Base-by-base conservation (phyloP, 2,797 vertebrate species). In the Bovichtus variegatus region DNA sequence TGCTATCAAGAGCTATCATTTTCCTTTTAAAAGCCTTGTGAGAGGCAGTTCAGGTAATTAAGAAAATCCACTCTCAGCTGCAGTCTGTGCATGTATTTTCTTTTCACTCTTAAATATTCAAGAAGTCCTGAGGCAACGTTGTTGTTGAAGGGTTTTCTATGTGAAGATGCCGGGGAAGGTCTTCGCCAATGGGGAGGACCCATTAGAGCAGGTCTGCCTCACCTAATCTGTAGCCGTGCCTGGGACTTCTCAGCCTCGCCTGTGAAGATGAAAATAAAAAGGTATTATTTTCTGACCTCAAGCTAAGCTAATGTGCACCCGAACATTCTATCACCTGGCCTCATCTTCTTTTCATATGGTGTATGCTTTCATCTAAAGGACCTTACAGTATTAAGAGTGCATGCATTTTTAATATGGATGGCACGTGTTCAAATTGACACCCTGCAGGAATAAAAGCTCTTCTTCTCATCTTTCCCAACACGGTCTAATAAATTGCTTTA, bases 221-320 rank as follows among this genome's bases (percentile, higher is more conserved):
- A 21, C 40, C 67, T 82, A 60, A 69, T 89, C 79, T 75, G 53
- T 16, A 66, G 57, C 9, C 55, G 23, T 83, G 76, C 53, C 58
- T 87, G 67, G 78, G 46, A 87, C 57, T 82, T 70, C 51, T 78
- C 59, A 87, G 63, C 36, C 46, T 75, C 15, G 15, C 53, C 57
- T 53, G 8, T 71, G 69, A 74, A 80, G 55, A 85, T 68, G 55
- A 80, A 85, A 83, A 91, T 82, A 77, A 86, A 88, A 84, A 71
- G 59, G 38, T 75, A 51, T 82, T 82, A 80, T 83, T 80, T 73
- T 80, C 61, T 81, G 86, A 89, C 70, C 87, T 81, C 57, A 60
- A 75, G 80, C 75, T 54, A 83, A 73, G 46, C 8, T 34, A 34
- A 34, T 34, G 31, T 34, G 31, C 31, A 34, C 31, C 31, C 8